Base-by-base conservation (phyloP, 23 tunicate genomes). In the Diplosoma virens region DNA sequence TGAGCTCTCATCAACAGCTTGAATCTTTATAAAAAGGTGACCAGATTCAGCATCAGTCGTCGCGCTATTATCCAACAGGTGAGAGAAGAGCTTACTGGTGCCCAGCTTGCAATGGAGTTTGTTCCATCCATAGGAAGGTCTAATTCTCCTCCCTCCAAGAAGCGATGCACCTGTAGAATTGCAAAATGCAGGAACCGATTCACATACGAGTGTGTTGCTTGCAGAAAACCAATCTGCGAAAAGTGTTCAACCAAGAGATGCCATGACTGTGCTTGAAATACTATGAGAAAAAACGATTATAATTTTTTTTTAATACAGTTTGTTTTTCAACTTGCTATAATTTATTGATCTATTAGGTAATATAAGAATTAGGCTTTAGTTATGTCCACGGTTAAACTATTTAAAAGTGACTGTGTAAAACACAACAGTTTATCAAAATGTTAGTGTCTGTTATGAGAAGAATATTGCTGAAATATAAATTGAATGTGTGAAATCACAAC, bases 21-120 rank as follows among this genome's bases (percentile, higher is more conserved):
- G 61, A 47, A 47, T 47, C 21, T 72, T 35, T 72, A 47, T 33
- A 48, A 48, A 72, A n/a, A 50, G 3, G 78, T 72, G 69, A 9
- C 23, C 35, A 61, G 30, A 29, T 61, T 35, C 9, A 61, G 21
- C 69, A 29, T 29, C 18, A 29, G 35, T 29, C 69, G 35, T 7
- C 69, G 69, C 6, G 21, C 7, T 3, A 27, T 61, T 29, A 61
- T 61, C 17, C 69, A 61, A 29, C 34, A 4, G 23, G 69, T 61
- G 69, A 4, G 69, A 7, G 69, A 61, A 29, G 69, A 61, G 21
- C 34, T 61, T 26, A 61, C 69, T 26, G 69, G 69, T 9, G 9
- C 34, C 17, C 11, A 61, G 7, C 30, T 22, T 61, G 34, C 69
- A 9, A 4, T 25, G 21, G 7, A 26, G 30, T 6, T 9, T 4